Percentiles rank a stretch among this genome's conserved stretches.
phyloP scores from a whole-genome alignment of 1,140 invertebrate species.

The Gonioctena quinquepunctata region DNA sequence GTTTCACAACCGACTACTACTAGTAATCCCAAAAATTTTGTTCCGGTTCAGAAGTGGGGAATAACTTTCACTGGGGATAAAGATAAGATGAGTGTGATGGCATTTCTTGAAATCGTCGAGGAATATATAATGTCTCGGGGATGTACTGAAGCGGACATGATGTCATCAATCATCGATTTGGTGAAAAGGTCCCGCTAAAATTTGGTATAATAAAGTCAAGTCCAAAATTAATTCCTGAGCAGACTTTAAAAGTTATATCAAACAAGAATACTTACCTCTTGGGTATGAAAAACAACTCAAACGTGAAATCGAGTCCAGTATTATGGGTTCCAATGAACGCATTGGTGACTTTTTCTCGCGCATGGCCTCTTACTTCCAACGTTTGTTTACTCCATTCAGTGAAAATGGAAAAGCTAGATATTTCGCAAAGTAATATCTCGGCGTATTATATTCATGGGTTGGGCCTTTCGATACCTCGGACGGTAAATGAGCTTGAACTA shows the following conservation, averaged over 20 bases:
- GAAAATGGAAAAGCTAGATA: conserved; percentile 39
- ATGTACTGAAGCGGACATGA: neutral
- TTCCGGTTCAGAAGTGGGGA: conserved; percentile 19
- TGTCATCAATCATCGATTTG: neutral
- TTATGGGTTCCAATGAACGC: conserved; percentile 42
- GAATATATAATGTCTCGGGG: conserved; percentile 5
- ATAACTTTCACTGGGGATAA: conserved; percentile 9
- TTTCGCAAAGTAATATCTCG: conserved; percentile 42
- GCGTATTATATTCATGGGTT: conserved; percentile 25
- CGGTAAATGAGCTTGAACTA: neutral
- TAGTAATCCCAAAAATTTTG: neutral
- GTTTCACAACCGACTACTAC: neutral
- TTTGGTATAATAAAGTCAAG: neutral
- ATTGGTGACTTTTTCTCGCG: conserved; percentile 41
- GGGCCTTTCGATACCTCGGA: neutral
- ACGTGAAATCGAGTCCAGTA: conserved; percentile 36
- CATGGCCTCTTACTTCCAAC: conserved; percentile 39
- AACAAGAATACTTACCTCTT: conserved; percentile 33
- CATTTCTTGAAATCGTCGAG: conserved; percentile 14
- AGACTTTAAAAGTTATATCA: conserved; percentile 29
- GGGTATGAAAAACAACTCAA: conserved; percentile 42
- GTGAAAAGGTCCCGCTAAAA: neutral
- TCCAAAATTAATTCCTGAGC: conserved; percentile 23
- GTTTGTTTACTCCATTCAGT: conserved; percentile 31
- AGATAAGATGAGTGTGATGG: conserved; percentile 4